Evolutionary conservation across 1,140 invertebrate genomes (phyloP).

Genomic region (Neodiprion virginianus): DNA sequence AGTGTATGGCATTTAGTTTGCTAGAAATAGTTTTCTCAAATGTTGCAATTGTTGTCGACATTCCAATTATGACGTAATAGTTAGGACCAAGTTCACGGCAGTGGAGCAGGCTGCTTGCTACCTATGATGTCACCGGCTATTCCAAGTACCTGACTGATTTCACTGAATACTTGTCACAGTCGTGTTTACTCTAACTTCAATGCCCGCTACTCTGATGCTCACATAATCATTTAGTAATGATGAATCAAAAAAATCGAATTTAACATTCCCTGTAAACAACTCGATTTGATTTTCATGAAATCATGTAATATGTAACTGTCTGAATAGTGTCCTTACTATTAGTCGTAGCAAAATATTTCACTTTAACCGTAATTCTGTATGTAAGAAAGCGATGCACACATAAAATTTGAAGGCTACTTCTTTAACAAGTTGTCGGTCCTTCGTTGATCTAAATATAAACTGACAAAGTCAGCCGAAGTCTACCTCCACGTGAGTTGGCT

Average conservation of each 20-base stretch:
- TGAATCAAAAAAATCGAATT: no score
- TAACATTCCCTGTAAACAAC: no score
- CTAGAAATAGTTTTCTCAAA: constrained; percentile 11
- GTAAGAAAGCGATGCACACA: no score
- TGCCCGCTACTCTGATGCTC: no score
- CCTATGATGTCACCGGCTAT: constrained; percentile 20
- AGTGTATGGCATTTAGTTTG: background rate
- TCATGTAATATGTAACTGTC: no score
- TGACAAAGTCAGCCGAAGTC: background rate
- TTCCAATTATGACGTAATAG: constrained; percentile 8
- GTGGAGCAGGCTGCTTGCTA: constrained; percentile 12
- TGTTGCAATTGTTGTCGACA: background rate
- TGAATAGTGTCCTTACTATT: no score
- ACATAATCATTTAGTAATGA: no score
- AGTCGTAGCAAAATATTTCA: no score
- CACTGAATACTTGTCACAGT: constrained; percentile 1
- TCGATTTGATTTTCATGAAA: no score
- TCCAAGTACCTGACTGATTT: constrained; percentile 6
- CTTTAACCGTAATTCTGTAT: no score
- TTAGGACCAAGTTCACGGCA: constrained; percentile 24
- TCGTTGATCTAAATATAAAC: background rate
- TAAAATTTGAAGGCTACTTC: no score
- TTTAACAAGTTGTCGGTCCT: background rate
- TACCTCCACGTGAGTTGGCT: background rate
- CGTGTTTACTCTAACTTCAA: background rate